phyloP scores from a whole-genome alignment of 35 echinoderm and acorn worm species.

The Ophioderma brevispina region DNA sequence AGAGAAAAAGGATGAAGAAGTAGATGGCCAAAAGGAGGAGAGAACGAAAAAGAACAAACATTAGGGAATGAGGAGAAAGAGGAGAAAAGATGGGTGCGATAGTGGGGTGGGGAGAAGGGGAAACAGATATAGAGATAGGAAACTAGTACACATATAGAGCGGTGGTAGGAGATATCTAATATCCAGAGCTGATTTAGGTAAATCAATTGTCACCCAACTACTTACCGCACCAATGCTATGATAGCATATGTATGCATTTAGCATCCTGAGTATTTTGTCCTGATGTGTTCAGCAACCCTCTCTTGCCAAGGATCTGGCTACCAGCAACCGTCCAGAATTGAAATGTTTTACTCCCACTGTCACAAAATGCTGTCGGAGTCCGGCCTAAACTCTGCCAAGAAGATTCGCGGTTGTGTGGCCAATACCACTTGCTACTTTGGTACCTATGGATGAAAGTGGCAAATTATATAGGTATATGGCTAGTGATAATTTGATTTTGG shows the following conservation, averaged over 20 bases:
- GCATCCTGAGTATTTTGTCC: slow-evolving; percentile 74
- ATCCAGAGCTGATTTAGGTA: too few relatives aligned
- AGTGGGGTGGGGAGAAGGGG: too few relatives aligned
- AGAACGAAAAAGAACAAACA: too few relatives aligned
- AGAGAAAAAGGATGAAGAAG: too few relatives aligned
- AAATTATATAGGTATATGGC: not conserved
- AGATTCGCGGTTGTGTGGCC: slow-evolving; percentile 96
- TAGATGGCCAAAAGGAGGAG: too few relatives aligned
- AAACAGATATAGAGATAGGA: too few relatives aligned
- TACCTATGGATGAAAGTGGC: slow-evolving; percentile 31
- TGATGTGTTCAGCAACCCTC: slow-evolving; percentile 81
- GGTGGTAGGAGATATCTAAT: too few relatives aligned
- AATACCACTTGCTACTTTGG: slow-evolving; percentile 76
- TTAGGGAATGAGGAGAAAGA: too few relatives aligned
- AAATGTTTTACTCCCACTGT: slow-evolving; percentile 95
- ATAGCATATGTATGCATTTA: slow-evolving; percentile 94
- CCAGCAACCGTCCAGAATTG: slow-evolving; percentile 98
- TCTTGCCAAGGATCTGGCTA: slow-evolving; percentile 82
- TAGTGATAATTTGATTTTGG: not conserved
- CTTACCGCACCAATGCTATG: slow-evolving; percentile 98
- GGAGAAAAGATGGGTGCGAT: too few relatives aligned
- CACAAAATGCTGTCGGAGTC: slow-evolving; percentile 97
- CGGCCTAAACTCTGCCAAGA: slow-evolving; percentile 94
- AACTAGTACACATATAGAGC: too few relatives aligned
- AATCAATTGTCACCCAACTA: too few relatives aligned